Base-by-base conservation (phyloP, 2,888 invertebrate species). In the Andrena hattorfiana region DNA sequence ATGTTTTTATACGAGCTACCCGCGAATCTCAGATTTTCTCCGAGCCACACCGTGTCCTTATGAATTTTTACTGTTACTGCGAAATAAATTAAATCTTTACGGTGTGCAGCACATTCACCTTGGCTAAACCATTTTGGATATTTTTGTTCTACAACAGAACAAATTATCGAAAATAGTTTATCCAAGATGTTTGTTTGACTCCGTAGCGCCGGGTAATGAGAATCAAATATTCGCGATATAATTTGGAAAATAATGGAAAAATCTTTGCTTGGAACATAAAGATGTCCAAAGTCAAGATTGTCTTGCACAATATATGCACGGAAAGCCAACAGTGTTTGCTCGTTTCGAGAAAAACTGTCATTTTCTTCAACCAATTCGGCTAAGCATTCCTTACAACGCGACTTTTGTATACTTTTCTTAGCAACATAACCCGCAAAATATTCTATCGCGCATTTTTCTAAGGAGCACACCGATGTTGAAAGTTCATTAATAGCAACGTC, bases 191-290 rank as follows among this genome's bases (percentile, higher is more conserved):
- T 30, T 30, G 30, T 30, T 30, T 30, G 7, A 26, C 28, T 26
- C 6, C 49, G 13, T 51, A 51, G 28, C 1, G n/a, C 10, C 2
- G 67, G 67, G 54, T 67, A 67, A 49, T 8, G 8, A n/a, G 16
- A 26, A 26, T 26, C 26, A 26, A 26, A 26, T 26, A 26, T 26
- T 26, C 2, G 26, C 26, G 26, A 26, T 2, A 67, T 67, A 49
- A 51, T 30, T 67, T 67, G 28, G 10, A 49, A 67, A 30, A 67
- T 23, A 42, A 32, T n/a, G 8, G 63, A 64, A 42, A 64, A 64
- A 10, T 64, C 63, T 42, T 2, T 2, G 0, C 51, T 13, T 13
- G 64, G 64, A 10, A 42, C 48, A 16, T 5, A 16, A 13, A 66
- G 28, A 49, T 66, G 42, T 16, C 49, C 35, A 26, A 66, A 49